Evolutionary conservation across 2,888 invertebrate species (phyloP).

Genomic region (Orthosia incerta): DNA sequence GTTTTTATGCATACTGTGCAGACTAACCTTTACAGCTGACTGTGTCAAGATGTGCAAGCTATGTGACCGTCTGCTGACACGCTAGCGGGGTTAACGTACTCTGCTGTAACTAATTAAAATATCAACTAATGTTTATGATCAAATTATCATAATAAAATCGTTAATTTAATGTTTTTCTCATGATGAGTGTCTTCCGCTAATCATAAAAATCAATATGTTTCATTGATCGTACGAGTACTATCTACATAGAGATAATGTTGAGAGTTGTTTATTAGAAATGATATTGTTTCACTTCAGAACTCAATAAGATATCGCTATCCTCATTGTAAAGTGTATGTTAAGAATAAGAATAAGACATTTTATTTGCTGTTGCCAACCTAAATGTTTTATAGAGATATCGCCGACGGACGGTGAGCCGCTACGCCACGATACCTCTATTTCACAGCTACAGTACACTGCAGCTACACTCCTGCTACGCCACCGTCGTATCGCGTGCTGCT

Average conservation of each 20-base stretch:
- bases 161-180: constrained; percentile 6
- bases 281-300: background rate
- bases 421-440: background rate
- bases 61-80: background rate
- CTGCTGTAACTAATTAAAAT: background rate
- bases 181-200: constrained; percentile 13
- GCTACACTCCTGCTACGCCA: background rate
- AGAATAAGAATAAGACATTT: too few relatives aligned
- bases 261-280: background rate
- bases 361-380: background rate
- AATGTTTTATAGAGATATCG: background rate
- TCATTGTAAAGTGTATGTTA: background rate
- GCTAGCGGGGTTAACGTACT: constrained; percentile 6
- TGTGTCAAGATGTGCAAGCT: background rate
- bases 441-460: background rate
- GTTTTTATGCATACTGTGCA: constrained; percentile 3
- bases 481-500: background rate
- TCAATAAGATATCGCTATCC: background rate
- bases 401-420: background rate
- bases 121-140: constrained; percentile 2
- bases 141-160: constrained; percentile 4
- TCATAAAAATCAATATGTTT: background rate
- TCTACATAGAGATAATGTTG: background rate
- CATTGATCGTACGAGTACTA: background rate
- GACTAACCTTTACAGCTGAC: background rate